These are phyloP conservation scores for Matsumyia berberina DNA, from an alignment of 2,888 invertebrate species.

Conservation along the genomic window DNA sequence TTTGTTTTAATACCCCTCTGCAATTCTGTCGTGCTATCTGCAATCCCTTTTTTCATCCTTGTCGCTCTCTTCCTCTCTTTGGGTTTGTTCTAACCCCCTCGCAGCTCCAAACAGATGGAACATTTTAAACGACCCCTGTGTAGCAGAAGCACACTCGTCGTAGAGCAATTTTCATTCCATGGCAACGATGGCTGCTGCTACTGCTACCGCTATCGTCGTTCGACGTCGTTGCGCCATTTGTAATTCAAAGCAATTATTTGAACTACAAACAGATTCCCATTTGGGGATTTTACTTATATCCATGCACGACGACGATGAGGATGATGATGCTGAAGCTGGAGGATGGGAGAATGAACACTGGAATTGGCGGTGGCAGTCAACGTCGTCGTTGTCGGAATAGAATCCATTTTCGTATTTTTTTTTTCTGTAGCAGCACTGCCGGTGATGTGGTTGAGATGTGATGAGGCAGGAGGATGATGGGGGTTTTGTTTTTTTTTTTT, in stretches of 20 bases:
- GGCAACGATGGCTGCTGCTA: slow-evolving; percentile 28
- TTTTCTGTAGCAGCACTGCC: slow-evolving; percentile 3
- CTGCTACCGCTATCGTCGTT: slow-evolving; percentile 35
- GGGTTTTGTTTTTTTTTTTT: slow-evolving; percentile 25
- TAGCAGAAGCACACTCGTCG: slow-evolving; percentile 56
- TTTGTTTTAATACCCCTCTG: slow-evolving; percentile 74
- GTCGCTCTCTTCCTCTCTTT: slow-evolving; percentile 15
- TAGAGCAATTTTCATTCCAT: slow-evolving; percentile 60
- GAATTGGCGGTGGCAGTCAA: slow-evolving; percentile 27
- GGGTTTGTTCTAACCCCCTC: too few species aligned
- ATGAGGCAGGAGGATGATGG: slow-evolving; percentile 6
- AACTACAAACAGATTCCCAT: slow-evolving; percentile 76
- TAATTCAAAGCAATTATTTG: slow-evolving; percentile 76
- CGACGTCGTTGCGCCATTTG: slow-evolving; percentile 72
- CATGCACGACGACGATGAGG: slow-evolving; percentile 44
- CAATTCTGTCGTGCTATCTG: slow-evolving; percentile 68
- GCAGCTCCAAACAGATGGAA: slow-evolving; percentile 53
- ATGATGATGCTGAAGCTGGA: slow-evolving; percentile 29
- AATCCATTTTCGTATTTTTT: slow-evolving; percentile 45
- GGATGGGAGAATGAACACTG: slow-evolving; percentile 37
- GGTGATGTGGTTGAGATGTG: slow-evolving; percentile 37
- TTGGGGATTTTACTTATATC: slow-evolving; percentile 74
- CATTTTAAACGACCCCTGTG: slow-evolving; percentile 70
- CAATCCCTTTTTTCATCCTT: slow-evolving; percentile 38
- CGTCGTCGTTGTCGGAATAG: slow-evolving; percentile 27